A percentile compares a stretch with the other conserved stretches of the same genome.
These are phyloP conservation scores for Temnothorax rugatulus DNA, from an alignment of 2,888 invertebrate genomes.

Conservation along the genomic window DNA sequence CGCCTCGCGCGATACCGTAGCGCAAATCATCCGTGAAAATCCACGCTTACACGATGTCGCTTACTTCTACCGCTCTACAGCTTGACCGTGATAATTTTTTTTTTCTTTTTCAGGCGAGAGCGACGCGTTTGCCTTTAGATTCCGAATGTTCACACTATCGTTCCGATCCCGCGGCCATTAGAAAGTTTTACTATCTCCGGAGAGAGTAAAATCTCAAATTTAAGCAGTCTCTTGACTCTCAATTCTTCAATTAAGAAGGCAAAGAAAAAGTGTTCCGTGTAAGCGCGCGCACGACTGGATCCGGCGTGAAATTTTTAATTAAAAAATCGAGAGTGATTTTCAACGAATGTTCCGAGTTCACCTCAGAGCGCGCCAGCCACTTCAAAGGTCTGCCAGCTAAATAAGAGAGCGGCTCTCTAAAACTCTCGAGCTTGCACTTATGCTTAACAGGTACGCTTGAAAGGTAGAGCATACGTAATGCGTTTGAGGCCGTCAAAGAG, in stretches of 20 bases:
- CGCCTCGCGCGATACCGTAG: conserved; percentile 1
- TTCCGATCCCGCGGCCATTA: background rate
- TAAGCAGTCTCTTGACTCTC: background rate
- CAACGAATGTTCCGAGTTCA: background rate
- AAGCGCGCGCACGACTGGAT: too few species aligned
- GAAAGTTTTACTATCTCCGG: conserved; percentile 13
- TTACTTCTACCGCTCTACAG: background rate
- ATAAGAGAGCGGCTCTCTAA: conserved; percentile 9
- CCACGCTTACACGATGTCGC: background rate
- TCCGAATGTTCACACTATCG: conserved; percentile 13
- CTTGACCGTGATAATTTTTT: conserved; percentile 4
- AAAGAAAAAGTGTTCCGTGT: background rate
- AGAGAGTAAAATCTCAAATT: conserved; percentile 28
- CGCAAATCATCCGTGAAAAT: conserved; percentile 23
- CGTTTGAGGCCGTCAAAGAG: conserved; percentile 18
- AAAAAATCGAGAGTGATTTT: conserved; percentile 3
- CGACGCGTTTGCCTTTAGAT: background rate
- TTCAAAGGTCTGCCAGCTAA: background rate
- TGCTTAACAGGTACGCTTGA: background rate
- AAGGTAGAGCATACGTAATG: conserved; percentile 13
- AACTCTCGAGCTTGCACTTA: conserved; percentile 9
- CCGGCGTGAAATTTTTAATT: background rate
- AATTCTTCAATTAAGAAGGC: conserved; percentile 3
- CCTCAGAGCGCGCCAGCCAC: background rate
- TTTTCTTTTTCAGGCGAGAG: conserved; percentile 22